Base-by-base conservation (phyloP, 2,113 vertebrate species). In the Cynoglossus semilaevis region DNA sequence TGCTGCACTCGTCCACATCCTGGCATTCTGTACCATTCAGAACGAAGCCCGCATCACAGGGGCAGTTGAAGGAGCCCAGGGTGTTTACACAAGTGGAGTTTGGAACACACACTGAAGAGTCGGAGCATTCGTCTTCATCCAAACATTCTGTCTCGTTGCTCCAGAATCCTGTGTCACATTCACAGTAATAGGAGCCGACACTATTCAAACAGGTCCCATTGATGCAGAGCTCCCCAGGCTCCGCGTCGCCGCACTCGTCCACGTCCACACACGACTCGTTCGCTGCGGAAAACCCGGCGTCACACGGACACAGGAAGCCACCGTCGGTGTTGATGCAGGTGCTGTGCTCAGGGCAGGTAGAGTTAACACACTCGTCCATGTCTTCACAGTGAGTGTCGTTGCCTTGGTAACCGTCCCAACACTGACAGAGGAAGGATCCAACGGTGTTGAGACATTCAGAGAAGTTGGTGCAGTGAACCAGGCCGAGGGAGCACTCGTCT, bases 81-180 rank as follows among this genome's bases (percentile, higher is more conserved):
- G 55, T 37, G 67, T 93, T 93, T 18, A 87, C 17, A 17, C 92
- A 93, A 34, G 66, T 79, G 10, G 87, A 88, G 59, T 88, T 13
- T 11, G 50, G 43, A 12, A 71, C 77, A 54, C 92, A 93, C 41
- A 72, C 49, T 9, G 87, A 81, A n/a, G 74, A 53, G 46, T 40
- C 18, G 1, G 70, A 68, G 67, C 92, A 93, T 74, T 93, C 92
- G 53, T 93, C 86, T 16, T 89, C 61, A 76, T 93, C 92, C 12
- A 85, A 1, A 38, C 92, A 93, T 40, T 61, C 15, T 0, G 81
- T 91, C 13, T 52, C 71, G 55, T 90, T 91, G 59, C 77, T 87
- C 78, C 73, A 65, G 74, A 91, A 93, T 46, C 92, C 92, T 16
- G 36, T 1, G 12, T 66, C 13, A 40, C 92, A 93, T 9, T 77